Conservation (phyloP, 2,797 vertebrate species). For the Pseudocheirus occidentalis region DNA sequence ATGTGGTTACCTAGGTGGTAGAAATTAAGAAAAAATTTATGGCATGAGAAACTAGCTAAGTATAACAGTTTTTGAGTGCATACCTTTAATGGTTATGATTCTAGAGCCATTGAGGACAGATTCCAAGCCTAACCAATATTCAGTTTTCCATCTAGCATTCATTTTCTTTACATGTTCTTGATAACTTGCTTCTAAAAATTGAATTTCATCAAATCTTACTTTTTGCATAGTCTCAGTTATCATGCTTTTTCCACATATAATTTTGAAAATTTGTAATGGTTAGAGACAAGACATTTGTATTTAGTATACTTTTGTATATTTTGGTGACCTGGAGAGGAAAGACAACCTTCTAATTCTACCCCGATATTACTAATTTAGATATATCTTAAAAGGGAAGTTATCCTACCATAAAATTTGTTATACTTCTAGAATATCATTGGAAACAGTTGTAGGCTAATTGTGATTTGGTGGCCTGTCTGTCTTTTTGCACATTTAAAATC, state of each 20-base stretch:
- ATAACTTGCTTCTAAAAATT: neutral
- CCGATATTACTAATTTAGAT: neutral
- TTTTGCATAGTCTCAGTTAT: neutral
- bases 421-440: neutral
- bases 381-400: constrained; percentile 3
- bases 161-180: neutral
- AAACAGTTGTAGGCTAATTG: neutral
- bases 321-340: neutral
- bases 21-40: neutral
- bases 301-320: neutral
- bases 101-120: neutral
- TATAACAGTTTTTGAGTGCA: neutral
- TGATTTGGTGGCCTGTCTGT: neutral
- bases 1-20: neutral
- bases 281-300: neutral
- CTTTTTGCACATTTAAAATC: neutral
- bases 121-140: neutral
- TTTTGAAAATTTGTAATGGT: neutral
- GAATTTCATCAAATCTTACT: constrained; percentile 9
- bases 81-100: neutral
- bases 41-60: neutral
- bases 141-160: neutral
- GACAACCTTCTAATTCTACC: neutral
- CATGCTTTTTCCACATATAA: constrained; percentile 22
- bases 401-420: neutral